Conservation (phyloP, 2,888 invertebrate genomes). For the Tineola bisselliella region DNA sequence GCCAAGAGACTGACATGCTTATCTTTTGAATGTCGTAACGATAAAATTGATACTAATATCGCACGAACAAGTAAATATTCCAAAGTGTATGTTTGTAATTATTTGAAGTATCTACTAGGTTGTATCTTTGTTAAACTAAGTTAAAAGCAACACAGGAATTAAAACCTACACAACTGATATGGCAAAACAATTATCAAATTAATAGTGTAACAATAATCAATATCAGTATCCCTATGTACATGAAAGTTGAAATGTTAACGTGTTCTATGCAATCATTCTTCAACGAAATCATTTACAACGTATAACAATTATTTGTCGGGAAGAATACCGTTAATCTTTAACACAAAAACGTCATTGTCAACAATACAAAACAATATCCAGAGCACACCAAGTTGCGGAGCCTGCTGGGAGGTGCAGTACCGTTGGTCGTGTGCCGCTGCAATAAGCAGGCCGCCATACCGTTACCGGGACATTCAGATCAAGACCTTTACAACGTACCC, state of each 20-base stretch:
- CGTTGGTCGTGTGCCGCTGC: slow-evolving; percentile 15
- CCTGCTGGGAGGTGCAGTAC: slow-evolving; percentile 14
- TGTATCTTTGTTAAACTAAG: too few relatives aligned
- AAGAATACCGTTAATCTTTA: neutral
- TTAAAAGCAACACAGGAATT: too few relatives aligned
- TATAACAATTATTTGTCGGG: neutral
- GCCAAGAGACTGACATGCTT: slow-evolving; percentile 3
- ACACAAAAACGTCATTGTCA: neutral
- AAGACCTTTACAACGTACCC: slow-evolving; percentile 1
- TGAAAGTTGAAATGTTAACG: too few relatives aligned
- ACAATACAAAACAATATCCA: neutral
- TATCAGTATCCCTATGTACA: too few relatives aligned
- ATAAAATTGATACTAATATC: neutral
- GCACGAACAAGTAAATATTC: neutral
- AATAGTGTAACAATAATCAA: too few relatives aligned
- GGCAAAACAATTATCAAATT: too few relatives aligned
- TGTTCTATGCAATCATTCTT: too few relatives aligned
- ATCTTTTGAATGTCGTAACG: slow-evolving; percentile 1
- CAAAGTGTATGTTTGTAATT: neutral
- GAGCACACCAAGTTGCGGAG: neutral
- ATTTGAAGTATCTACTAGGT: too few relatives aligned
- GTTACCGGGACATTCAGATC: slow-evolving; percentile 16
- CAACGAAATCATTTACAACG: too few relatives aligned
- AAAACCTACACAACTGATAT: too few relatives aligned
- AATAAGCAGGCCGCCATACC: slow-evolving; percentile 16